Percentiles rank a stretch among this genome's conserved stretches.
Evolutionary conservation across 2,113 vertebrate species (phyloP).

Genomic region (Oryzias javanicus): DNA sequence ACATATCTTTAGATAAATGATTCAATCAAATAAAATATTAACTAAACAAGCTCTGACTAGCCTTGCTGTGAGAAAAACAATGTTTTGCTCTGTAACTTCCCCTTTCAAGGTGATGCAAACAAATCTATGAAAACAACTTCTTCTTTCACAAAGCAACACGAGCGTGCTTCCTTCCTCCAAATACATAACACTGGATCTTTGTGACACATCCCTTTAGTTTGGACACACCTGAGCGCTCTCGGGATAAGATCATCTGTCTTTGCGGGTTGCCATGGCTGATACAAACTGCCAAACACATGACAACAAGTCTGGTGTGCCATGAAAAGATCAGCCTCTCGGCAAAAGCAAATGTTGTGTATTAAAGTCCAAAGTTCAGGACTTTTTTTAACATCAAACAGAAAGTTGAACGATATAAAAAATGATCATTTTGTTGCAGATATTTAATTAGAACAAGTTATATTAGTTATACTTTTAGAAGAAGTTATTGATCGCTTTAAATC

Average conservation of each 20-base stretch:
- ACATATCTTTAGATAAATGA: no score
- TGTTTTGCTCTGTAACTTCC: slow-evolving; percentile 26
- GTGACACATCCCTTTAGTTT: slow-evolving; percentile 19
- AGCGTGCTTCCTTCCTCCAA: slow-evolving; percentile 48
- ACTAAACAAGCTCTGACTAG: not conserved
- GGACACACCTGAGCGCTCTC: slow-evolving; percentile 23
- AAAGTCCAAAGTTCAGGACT: slow-evolving; percentile 34
- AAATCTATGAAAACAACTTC: slow-evolving; percentile 45
- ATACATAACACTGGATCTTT: not conserved
- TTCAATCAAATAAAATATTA: no score
- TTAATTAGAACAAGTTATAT: no score
- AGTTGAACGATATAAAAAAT: not conserved
- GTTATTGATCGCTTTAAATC: no score
- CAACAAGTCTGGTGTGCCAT: slow-evolving; percentile 16
- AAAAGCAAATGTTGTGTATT: not conserved
- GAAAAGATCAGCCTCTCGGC: not conserved
- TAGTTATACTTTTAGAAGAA: no score
- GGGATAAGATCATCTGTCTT: slow-evolving; percentile 8
- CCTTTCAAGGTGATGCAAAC: slow-evolving; percentile 15
- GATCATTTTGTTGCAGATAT: no score
- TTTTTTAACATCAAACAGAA: not conserved
- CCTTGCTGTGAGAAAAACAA: slow-evolving; percentile 2
- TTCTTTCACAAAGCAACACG: slow-evolving; percentile 56
- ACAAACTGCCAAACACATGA: slow-evolving; percentile 33
- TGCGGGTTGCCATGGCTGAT: slow-evolving; percentile 24